A percentile compares a stretch with the other conserved stretches of the same genome.
Conservation (phyloP, 1,140 invertebrate genomes). For the Philaenus spumarius region DNA sequence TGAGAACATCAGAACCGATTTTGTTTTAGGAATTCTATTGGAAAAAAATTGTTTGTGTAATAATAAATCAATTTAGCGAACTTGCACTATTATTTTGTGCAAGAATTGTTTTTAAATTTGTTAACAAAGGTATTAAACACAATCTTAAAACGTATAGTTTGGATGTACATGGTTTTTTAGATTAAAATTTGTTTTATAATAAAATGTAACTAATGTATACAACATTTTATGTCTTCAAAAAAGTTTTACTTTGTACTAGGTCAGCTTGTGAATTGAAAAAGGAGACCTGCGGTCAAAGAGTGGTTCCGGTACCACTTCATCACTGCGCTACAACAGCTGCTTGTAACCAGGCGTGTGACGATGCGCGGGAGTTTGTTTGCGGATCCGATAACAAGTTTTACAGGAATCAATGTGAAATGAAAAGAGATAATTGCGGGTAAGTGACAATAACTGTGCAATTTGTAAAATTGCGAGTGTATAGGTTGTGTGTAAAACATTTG, state of each 20-base stretch:
- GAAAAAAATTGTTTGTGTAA: too few species aligned
- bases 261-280: slow-evolving; percentile 82
- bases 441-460: slow-evolving; percentile 26
- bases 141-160: too few species aligned
- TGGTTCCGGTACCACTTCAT: slow-evolving; percentile 67
- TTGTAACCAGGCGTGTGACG: slow-evolving; percentile 67
- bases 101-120: too few species aligned
- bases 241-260: too few species aligned
- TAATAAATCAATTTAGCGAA: too few species aligned
- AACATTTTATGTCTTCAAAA: too few species aligned
- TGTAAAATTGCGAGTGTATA: background rate
- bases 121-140: too few species aligned
- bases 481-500: too few species aligned
- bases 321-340: slow-evolving; percentile 75
- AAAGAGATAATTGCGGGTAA: slow-evolving; percentile 83
- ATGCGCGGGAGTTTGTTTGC: slow-evolving; percentile 75
- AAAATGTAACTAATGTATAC: too few species aligned
- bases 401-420: slow-evolving; percentile 89
- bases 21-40: too few species aligned
- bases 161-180: background rate
- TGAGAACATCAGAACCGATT: too few species aligned
- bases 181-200: background rate
- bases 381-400: slow-evolving; percentile 90
- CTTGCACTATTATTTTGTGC: too few species aligned
- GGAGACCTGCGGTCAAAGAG: slow-evolving; percentile 75